Evolutionary conservation across 2,888 invertebrate genomes (phyloP), one percentile per base, ranked within the genome.

Genomic region (Bellardia pandia): DNA sequence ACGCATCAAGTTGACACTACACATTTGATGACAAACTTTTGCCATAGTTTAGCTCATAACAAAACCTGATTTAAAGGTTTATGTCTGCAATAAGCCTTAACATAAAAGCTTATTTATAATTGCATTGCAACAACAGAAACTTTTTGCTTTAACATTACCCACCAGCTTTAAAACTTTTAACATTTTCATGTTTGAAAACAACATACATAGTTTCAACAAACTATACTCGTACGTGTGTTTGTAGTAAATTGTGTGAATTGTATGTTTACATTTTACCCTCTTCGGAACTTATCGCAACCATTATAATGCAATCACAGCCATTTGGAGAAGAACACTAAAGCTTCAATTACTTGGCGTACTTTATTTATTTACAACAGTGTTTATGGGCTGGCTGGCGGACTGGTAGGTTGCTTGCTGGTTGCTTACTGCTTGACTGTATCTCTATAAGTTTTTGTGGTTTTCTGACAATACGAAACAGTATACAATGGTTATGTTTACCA

Each of bases 331-430:
- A 71, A 51, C 40, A 42, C n/a, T 51, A 87, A 85, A 81, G 85
- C 85, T 85, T 81, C 74, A 87, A 85, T 85, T 85, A 85, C 66
- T 87, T 85, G 81, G 51, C 60, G 83, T 76, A 76, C n/a, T 64
- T 78, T 62, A 42, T 62, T 53, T 23, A 23, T 23, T 23, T 23
- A 68, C 76, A 81, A 71, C 14, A 75, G 45, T 69, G 53, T 69
- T 77, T 66, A 40, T 42, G 53, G 51, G 37, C 23, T 71, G 37
- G 56, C 56, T 68, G 81, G 30, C 79, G 7, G 72, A 42, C 51
- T 64, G 30, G 37, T 48, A 30, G 33, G 13, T 45, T 69, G 16
- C 16, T 48, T 33, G n/a, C 53, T 66, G 30, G 64, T 60, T 60
- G 60, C 9, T 8, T 71, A 40, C 30, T 71, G 40, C 16, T 60